Conservation (phyloP, 1,140 invertebrate genomes). For the Drosophila pruinosa region DNA sequence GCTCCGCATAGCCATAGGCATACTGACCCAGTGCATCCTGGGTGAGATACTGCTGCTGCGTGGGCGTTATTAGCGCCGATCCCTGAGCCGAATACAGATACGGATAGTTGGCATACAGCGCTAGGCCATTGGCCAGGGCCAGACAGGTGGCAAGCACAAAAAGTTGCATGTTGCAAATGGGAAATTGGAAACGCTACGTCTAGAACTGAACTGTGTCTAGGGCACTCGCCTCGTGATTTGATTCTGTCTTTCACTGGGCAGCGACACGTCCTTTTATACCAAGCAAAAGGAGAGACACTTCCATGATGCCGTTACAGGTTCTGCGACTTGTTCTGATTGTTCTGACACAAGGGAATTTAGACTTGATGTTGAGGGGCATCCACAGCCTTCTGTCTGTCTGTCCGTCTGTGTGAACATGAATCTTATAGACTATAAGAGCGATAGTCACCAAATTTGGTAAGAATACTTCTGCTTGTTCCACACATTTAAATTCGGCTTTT, state of each 20-base stretch:
- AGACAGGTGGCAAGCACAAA: conserved; percentile 40
- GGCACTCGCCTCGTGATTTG: conserved; percentile 22
- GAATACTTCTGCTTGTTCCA: no score
- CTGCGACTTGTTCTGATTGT: not conserved
- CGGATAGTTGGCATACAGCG: conserved; percentile 55
- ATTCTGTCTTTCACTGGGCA: conserved; percentile 10
- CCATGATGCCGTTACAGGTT: conserved; percentile 22
- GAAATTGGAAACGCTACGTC: conserved; percentile 14
- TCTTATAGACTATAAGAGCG: no score
- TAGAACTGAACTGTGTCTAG: conserved; percentile 1
- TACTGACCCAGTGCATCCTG: conserved; percentile 88
- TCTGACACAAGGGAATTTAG: no score
- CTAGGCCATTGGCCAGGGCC: conserved; percentile 53
- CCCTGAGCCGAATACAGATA: conserved; percentile 62
- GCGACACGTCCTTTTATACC: conserved; percentile 42
- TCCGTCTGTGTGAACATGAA: no score
- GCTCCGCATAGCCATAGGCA: conserved; percentile 87
- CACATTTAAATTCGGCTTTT: no score
- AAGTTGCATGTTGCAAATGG: conserved; percentile 47
- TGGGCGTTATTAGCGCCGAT: conserved; percentile 67
- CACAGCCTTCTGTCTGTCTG: no score
- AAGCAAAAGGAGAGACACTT: not conserved
- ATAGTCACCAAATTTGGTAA: no score
- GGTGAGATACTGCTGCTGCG: conserved; percentile 84
- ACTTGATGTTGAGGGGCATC: no score